Evolutionary conservation across 2,888 invertebrate genomes (phyloP).

Genomic region (Nymphalis c-album): DNA sequence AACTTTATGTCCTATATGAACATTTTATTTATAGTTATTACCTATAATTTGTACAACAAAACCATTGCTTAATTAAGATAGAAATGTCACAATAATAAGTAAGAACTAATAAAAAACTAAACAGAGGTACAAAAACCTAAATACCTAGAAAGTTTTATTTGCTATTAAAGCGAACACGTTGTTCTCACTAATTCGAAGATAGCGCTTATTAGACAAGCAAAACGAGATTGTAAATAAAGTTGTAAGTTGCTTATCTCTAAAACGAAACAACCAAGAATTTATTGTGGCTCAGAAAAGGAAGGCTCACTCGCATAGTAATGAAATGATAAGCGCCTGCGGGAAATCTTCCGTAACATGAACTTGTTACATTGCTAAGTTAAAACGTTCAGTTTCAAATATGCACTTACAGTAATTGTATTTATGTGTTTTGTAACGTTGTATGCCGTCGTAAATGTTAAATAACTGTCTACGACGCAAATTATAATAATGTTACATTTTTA

Average conservation of each 20-base stretch:
- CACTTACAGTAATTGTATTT: constrained; percentile 19
- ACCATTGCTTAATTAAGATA: too few species aligned
- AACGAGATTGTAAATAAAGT: constrained; percentile 21
- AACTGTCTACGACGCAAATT: constrained; percentile 5
- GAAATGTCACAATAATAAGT: too few species aligned
- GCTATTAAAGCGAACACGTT: background rate
- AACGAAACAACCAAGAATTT: constrained; percentile 17
- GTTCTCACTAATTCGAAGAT: constrained; percentile 18
- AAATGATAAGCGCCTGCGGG: constrained; percentile 49
- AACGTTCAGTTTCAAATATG: constrained; percentile 18
- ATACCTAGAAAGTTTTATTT: too few species aligned
- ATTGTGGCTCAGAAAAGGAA: constrained; percentile 22
- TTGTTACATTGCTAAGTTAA: constrained; percentile 28
- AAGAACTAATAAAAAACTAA: too few species aligned
- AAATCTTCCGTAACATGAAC: constrained; percentile 43
- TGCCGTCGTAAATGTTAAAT: background rate
- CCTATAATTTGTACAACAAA: too few species aligned
- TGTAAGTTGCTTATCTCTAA: constrained; percentile 14
- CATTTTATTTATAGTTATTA: too few species aligned
- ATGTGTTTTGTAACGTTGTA: background rate
- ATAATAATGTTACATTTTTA: background rate
- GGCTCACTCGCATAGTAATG: constrained; percentile 49
- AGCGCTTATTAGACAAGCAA: constrained; percentile 5
- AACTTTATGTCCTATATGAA: too few species aligned
- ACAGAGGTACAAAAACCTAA: too few species aligned